Evolutionary conservation across 2,888 invertebrate genomes (phyloP), one percentile per base, ranked within the genome.

Genomic region (Lasioglossum lativentre): DNA sequence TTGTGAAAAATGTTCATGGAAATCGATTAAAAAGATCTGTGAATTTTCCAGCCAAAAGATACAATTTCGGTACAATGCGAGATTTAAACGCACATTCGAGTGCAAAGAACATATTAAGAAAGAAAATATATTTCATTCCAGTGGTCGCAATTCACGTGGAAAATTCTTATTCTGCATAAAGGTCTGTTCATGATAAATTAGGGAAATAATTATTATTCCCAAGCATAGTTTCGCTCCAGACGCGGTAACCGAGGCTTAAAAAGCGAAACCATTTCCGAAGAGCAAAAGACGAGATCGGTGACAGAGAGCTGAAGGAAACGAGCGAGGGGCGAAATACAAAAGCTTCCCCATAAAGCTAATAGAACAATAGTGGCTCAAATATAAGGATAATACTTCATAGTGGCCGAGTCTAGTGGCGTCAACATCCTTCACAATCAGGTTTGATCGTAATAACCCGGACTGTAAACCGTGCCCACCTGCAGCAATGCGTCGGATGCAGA

Each of bases 371-470:
- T 40, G 70, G 23, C 5, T 70, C 73, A 73, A 73, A 47, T 73
- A 34, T 73, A 73, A 73, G 47, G n/a, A 68, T 78, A 78, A 78
- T 77, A 74, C 71, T 45, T 75, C 38, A 27, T 40, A 30, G 59
- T 38, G 52, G 34, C 14, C 59, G 66, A 30, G 12, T 47, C 66
- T 63, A 80, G 66, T 73, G 70, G 76, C 76, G 84, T 82, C 83
- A 84, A 85, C 80, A 82, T 77, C 59, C 79, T 68, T 74, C 75
- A 82, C 89, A 88, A 89, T 90, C 87, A 91, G 86, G 79, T 88
- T 90, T 91, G 92, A 91, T 91, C 89, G 80, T 88, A 89, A 91
- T 88, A 92, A 91, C 80, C 82, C 45, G 76, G 70, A 80, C 75
- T 86, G 86, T 92, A 90, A 92, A 91, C 84, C 86, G 80, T 75